Evolutionary conservation across 2,113 vertebrate species (phyloP).

Genomic region (Eudorcas thomsonii): DNA sequence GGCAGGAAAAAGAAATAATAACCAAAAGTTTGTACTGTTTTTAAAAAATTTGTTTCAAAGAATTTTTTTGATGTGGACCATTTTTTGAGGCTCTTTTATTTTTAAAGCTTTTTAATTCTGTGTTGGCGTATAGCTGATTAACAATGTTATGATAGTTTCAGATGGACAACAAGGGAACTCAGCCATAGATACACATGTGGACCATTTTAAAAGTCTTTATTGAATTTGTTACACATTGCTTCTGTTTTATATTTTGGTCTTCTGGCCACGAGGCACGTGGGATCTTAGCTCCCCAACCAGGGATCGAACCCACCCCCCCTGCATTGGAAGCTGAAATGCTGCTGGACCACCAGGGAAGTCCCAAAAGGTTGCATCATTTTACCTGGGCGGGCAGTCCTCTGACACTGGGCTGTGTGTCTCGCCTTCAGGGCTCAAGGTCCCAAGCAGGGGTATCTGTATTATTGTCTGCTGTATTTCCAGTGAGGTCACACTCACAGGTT

Average conservation of each 20-base stretch:
- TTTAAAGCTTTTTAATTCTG: neutral
- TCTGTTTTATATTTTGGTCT: neutral
- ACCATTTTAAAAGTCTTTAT: neutral
- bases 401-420: neutral
- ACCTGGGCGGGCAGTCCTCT: neutral
- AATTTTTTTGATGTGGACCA: neutral
- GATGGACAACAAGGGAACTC: neutral
- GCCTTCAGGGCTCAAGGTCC: neutral
- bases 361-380: accelerated
- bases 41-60: neutral
- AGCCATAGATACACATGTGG: neutral
- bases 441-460: neutral
- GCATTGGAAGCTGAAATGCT: neutral
- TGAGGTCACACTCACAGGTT: neutral
- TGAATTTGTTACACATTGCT: neutral
- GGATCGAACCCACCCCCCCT: neutral
- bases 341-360: neutral
- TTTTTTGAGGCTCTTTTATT: neutral
- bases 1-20: neutral
- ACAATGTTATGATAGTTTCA: neutral
- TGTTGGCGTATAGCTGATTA: neutral
- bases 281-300: neutral
- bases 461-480: neutral
- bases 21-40: neutral
- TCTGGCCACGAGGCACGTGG: neutral